Evolutionary conservation across 1,140 invertebrate species (phyloP).

Genomic region (Whitmania pigra): DNA sequence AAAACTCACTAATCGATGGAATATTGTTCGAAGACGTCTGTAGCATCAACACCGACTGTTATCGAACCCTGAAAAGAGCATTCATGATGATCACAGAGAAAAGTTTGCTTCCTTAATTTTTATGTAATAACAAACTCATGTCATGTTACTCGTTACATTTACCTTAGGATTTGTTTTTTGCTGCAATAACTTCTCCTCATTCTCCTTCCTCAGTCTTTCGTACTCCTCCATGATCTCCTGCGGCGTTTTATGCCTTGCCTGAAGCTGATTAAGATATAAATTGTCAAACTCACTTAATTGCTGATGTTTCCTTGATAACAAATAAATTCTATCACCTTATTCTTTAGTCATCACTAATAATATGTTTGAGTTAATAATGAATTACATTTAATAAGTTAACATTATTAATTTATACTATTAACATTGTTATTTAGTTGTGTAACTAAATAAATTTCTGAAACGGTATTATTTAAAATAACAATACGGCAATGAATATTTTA

Average conservation of each 20-base stretch:
- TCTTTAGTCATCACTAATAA: not conserved
- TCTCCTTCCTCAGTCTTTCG: slow-evolving; percentile 62
- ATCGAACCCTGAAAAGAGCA: slow-evolving; percentile 52
- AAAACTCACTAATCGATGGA: slow-evolving; percentile 27
- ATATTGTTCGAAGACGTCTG: slow-evolving; percentile 67
- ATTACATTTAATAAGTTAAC: too few relatives aligned
- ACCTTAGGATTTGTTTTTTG: slow-evolving; percentile 74
- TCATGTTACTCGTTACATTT: slow-evolving; percentile 8
- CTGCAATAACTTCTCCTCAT: slow-evolving; percentile 68
- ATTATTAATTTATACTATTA: too few relatives aligned
- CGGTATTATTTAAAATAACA: not conserved
- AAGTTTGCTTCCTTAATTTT: too few relatives aligned
- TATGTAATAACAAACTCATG: not conserved
- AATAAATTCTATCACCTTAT: not conserved
- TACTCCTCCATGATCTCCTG: slow-evolving; percentile 87
- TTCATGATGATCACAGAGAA: too few relatives aligned
- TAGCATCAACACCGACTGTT: slow-evolving; percentile 76
- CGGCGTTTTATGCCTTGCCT: slow-evolving; percentile 74
- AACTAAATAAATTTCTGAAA: not conserved
- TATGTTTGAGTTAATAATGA: too few relatives aligned
- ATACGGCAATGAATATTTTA: slow-evolving; percentile 39
- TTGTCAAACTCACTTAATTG: not conserved
- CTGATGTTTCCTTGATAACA: not conserved
- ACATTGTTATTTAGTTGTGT: not conserved
- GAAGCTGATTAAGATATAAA: slow-evolving; percentile 38